Evolutionary conservation across 2,888 invertebrate species (phyloP).

Genomic region (Heliconius erato): DNA sequence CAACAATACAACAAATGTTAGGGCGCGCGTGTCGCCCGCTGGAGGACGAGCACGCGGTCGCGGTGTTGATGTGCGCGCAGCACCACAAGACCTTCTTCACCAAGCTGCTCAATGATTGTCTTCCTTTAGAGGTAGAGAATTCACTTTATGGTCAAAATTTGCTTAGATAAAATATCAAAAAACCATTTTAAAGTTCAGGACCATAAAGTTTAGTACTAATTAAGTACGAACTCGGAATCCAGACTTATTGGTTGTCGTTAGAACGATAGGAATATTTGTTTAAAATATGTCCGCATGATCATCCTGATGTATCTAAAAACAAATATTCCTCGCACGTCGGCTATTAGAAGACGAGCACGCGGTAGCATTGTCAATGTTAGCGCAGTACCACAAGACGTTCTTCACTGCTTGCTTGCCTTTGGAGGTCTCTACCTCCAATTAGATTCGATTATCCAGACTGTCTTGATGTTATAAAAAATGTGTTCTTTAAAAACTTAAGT

Average conservation of each 20-base stretch:
- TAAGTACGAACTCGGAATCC: too few relatives aligned
- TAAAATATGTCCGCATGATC: too few relatives aligned
- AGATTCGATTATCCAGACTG: too few relatives aligned
- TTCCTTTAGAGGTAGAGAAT: slow-evolving; percentile 93
- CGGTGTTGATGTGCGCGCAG: slow-evolving; percentile 98
- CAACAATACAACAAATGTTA: slow-evolving; percentile 99
- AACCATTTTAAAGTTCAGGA: neutral
- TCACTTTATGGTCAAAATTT: too few relatives aligned
- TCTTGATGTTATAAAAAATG: too few relatives aligned
- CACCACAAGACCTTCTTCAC: slow-evolving; percentile 99
- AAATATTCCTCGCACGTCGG: too few relatives aligned
- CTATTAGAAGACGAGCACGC: too few relatives aligned
- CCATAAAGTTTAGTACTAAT: neutral
- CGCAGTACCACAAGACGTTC: slow-evolving; percentile 93
- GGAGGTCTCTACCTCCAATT: slow-evolving; percentile 84
- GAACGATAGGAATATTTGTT: too few relatives aligned
- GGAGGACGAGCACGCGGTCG: slow-evolving; percentile 96
- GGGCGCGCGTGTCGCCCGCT: slow-evolving; percentile 97
- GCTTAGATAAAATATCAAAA: neutral
- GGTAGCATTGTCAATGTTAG: slow-evolving; percentile 95
- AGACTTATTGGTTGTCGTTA: too few relatives aligned
- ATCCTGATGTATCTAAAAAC: too few relatives aligned
- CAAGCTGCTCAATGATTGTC: slow-evolving; percentile 98
- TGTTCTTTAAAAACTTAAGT: too few relatives aligned
- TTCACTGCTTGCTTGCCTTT: slow-evolving; percentile 91